phyloP scores from a whole-genome alignment of 2,113 vertebrate genomes.

The Rhynchomys soricoides region DNA sequence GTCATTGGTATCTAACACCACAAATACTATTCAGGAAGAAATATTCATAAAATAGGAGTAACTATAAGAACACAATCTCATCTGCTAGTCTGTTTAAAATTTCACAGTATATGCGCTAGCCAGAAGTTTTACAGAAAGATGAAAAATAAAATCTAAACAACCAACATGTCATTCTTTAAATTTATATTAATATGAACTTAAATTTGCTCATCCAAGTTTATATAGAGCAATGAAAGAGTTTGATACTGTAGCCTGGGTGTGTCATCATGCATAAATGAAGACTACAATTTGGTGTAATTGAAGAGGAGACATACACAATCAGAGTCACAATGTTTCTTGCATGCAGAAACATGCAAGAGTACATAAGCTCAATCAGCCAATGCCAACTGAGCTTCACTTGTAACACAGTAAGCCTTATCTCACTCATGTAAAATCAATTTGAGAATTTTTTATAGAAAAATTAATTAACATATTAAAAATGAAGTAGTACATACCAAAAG shows the following conservation, averaged over 20 bases:
- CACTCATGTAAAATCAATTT: background rate
- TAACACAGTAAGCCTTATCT: background rate
- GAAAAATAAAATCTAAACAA: background rate
- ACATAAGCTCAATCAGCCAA: background rate
- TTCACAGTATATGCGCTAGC: background rate
- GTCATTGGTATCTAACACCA: background rate
- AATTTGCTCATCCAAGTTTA: background rate
- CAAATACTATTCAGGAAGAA: background rate
- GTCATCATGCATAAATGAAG: background rate
- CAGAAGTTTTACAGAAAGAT: background rate
- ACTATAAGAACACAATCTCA: background rate
- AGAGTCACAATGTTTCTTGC: accelerated
- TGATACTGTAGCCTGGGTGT: background rate
- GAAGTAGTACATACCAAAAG: background rate
- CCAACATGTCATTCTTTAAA: background rate
- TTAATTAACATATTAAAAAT: background rate
- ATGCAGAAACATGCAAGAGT: accelerated
- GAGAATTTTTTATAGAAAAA: background rate
- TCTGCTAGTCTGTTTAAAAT: background rate
- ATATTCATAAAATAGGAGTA: background rate
- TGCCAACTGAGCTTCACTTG: accelerated
- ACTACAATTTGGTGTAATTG: background rate
- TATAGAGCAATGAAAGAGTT: background rate
- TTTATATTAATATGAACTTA: background rate
- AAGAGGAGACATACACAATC: background rate